Conservation (phyloP, 2,888 invertebrate species). For the Diarsia mendica region DNA sequence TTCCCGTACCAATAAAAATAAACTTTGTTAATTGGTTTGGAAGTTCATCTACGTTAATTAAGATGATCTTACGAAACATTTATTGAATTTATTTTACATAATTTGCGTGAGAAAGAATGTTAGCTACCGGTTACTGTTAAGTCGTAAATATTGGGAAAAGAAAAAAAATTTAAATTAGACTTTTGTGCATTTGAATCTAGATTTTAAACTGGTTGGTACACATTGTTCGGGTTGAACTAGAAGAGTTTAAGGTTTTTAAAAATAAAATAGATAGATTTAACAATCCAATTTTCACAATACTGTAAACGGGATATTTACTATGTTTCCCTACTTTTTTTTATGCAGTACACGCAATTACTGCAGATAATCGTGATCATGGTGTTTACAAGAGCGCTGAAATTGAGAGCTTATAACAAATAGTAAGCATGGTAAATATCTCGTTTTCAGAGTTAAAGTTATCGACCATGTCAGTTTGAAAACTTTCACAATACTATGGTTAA, state of each 20-base stretch:
- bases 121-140: slow-evolving; percentile 48
- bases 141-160: slow-evolving; percentile 38
- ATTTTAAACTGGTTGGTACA: slow-evolving; percentile 30
- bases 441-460: too few species aligned
- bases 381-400: too few species aligned
- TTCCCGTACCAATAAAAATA: slow-evolving; percentile 66
- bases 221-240: neutral
- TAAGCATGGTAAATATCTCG: too few species aligned
- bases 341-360: too few species aligned
- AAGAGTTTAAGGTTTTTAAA: neutral
- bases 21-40: slow-evolving; percentile 70
- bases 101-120: slow-evolving; percentile 64
- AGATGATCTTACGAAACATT: slow-evolving; percentile 63
- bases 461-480: neutral
- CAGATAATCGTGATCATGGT: too few species aligned
- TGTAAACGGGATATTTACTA: too few species aligned
- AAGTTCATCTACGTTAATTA: slow-evolving; percentile 71
- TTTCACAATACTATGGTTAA: slow-evolving; percentile 3
- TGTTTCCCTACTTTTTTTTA: too few species aligned
- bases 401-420: too few species aligned
- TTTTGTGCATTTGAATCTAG: slow-evolving; percentile 24
- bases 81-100: slow-evolving; percentile 65
- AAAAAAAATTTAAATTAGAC: neutral
- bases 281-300: neutral
- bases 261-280: neutral